Percentiles rank a stretch among this genome's conserved stretches.
Conservation (phyloP, 1,140 invertebrate species). For the Hestina assimilis region DNA sequence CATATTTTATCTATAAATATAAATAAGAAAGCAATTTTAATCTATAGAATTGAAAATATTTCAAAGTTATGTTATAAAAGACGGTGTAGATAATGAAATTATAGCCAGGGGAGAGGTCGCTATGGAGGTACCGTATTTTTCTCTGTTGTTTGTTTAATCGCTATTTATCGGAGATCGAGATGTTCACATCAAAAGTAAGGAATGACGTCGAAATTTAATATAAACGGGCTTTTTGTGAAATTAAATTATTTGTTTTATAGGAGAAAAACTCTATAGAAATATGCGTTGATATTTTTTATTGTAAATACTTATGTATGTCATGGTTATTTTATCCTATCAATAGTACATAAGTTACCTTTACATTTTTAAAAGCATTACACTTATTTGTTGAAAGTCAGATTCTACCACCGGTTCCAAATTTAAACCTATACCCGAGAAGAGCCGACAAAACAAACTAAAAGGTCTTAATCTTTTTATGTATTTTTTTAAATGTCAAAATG, state of each 20-base stretch:
- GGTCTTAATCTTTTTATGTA: too few relatives aligned
- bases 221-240: constrained; percentile 10
- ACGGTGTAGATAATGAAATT: constrained; percentile 59
- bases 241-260: constrained; percentile 1
- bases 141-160: constrained; percentile 58
- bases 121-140: constrained; percentile 28
- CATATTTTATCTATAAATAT: too few relatives aligned
- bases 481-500: too few relatives aligned
- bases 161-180: constrained; percentile 62
- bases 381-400: too few relatives aligned
- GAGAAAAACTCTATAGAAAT: too few relatives aligned
- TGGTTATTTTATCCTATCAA: neutral
- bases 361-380: too few relatives aligned
- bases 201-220: constrained; percentile 59
- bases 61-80: neutral
- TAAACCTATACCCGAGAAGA: too few relatives aligned
- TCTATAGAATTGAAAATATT: neutral
- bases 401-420: too few relatives aligned
- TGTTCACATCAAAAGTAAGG: constrained; percentile 62
- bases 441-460: too few relatives aligned
- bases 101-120: constrained; percentile 35
- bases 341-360: too few relatives aligned
- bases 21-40: too few relatives aligned
- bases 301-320: neutral
- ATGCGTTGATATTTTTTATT: too few relatives aligned